phyloP scores from a whole-genome alignment of 2,888 invertebrate species.

The Eueremaeus valkanovi region DNA sequence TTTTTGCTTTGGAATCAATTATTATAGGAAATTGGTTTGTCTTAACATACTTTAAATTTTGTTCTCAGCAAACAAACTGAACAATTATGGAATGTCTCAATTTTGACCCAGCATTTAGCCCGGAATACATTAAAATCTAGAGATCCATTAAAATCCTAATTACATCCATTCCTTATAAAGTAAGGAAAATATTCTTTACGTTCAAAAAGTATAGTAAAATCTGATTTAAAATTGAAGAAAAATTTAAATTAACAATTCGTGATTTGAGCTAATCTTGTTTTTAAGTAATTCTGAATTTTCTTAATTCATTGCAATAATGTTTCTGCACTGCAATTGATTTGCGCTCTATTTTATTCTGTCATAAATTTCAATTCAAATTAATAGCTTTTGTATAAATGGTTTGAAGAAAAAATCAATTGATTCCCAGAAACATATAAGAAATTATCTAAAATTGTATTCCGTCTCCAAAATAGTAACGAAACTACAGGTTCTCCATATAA shows the following conservation, averaged over 20 bases:
- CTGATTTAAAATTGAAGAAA: background rate
- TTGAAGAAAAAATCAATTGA: background rate
- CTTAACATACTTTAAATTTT: too few relatives aligned
- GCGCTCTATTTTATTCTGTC: conserved; percentile 19
- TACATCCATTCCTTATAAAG: conserved; percentile 11
- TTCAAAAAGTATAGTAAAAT: background rate
- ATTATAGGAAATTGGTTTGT: too few relatives aligned
- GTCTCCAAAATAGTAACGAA: background rate
- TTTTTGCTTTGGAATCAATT: background rate
- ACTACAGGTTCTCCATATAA: background rate
- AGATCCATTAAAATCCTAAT: background rate
- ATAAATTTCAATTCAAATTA: background rate
- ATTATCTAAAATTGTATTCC: background rate
- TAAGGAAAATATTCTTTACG: background rate
- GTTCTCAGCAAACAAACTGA: too few relatives aligned
- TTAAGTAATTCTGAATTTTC: too few relatives aligned
- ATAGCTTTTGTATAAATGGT: background rate
- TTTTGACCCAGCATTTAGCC: too few relatives aligned
- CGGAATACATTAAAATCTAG: background rate
- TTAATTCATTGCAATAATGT: background rate
- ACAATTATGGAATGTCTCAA: too few relatives aligned
- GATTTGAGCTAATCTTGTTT: conserved; percentile 7
- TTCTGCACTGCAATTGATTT: background rate
- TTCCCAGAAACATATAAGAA: background rate
- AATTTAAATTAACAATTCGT: conserved; percentile 20